Base-by-base conservation (phyloP, 2,113 vertebrate genomes). In the Noturus placidus region DNA sequence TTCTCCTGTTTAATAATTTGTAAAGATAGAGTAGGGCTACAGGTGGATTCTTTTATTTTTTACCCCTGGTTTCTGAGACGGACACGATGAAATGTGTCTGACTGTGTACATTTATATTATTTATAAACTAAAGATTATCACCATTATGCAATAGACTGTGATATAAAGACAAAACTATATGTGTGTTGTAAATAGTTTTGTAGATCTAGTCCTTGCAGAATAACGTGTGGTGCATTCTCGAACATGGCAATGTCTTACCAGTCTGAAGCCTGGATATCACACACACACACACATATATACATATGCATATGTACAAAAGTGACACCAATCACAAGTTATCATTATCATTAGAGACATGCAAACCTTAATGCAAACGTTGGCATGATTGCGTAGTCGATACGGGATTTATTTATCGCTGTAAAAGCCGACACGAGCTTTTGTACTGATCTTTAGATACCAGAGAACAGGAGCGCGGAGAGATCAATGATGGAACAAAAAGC, bases 151-250 rank as follows among this genome's bases (percentile, higher is more conserved):
- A 93, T 93, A 95, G 95, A 97, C 96, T 96, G 96, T 96, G 95
- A 95, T 95, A 96, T 96, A 96, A 96, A 97, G 96, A 96, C 96
- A 93, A 95, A 81, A 83, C 95, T 95, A 95, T 95, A 96, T 95
- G 96, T 95, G 95, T 59, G 93, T 92, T 99, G 97, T 99, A 98
- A 97, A 98, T 98, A 99, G 95, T 95, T 97, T 97, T 97, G 95
- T 96, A 96, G 96, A 94, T 91, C 95, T 96, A 95, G 96, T 94
- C 94, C 94, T 95, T 95, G 94, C 93, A 96, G 95, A 90, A 94
- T 96, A 92, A 94, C 95, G 96, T 96, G 95, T 97, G 95, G 94
- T 97, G 95, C 96, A 96, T 96, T 95, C 94, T 95, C 94, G 94
- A 95, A 94, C 96, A 97, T 96, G 93, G 95, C 96, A 96, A 97